Evolutionary conservation across 2,888 invertebrate species (phyloP).

Genomic region (Cosmia pyralina): DNA sequence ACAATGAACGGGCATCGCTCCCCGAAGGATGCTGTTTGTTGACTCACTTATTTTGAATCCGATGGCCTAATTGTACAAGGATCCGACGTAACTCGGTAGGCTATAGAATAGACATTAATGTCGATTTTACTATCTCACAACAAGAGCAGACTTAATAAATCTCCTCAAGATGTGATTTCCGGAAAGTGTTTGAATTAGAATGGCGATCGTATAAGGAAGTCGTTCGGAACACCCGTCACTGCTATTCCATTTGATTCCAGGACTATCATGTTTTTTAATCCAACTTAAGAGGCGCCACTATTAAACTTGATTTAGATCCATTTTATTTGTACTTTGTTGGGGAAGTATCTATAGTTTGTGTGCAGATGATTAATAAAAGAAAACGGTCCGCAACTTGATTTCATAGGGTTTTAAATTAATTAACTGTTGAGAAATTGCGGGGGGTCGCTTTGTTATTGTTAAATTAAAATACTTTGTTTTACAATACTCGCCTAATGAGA

Average conservation of each 20-base stretch:
- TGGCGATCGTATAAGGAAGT: slow-evolving; percentile 79
- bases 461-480: slow-evolving; percentile 18
- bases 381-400: slow-evolving; percentile 5
- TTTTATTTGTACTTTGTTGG: slow-evolving; percentile 27
- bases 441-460: slow-evolving; percentile 37
- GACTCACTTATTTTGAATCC: slow-evolving; percentile 79
- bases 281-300: slow-evolving; percentile 49
- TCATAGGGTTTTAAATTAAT: slow-evolving; percentile 7
- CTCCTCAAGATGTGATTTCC: slow-evolving; percentile 79
- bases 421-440: slow-evolving; percentile 8
- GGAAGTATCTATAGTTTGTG: slow-evolving; percentile 2
- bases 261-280: slow-evolving; percentile 67
- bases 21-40: slow-evolving; percentile 84
- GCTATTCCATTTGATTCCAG: slow-evolving; percentile 67
- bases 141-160: slow-evolving; percentile 83
- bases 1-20: slow-evolving; percentile 78
- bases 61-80: slow-evolving; percentile 77
- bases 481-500: slow-evolving; percentile 24
- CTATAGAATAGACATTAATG: slow-evolving; percentile 76
- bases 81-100: slow-evolving; percentile 79
- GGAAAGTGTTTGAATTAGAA: slow-evolving; percentile 77
- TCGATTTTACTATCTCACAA: slow-evolving; percentile 79
- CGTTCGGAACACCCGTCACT: slow-evolving; percentile 79
- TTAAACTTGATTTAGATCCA: slow-evolving; percentile 38
- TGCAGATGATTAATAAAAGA: background rate